Evolutionary conservation across 2,113 vertebrate genomes (phyloP), one percentile per base, ranked within the genome.

Genomic region (Andinoacara biseriatus): DNA sequence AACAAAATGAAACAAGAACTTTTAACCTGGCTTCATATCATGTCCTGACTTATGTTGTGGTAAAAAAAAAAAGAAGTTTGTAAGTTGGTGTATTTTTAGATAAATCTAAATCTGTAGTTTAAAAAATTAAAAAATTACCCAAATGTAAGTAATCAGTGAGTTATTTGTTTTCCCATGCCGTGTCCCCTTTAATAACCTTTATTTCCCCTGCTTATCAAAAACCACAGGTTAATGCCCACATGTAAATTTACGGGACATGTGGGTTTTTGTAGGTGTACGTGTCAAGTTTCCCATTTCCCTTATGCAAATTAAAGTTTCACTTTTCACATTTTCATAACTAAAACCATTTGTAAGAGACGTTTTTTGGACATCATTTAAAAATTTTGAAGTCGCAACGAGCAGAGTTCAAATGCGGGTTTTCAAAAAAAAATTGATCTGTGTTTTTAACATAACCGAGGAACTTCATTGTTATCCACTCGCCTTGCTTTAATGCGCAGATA

Each of bases 211-310:
- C 11, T 46, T 2, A 10, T 18, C 33, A 43, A 65, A 43, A 72
- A 11, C 26, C 57, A 43, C 75, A 75, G 46, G 62, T 88, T 85
- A 15, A 82, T 78, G 80, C 87, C 86, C 84, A 76, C 83, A 86
- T 90, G 65, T 80, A 85, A 77, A 86, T 91, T 85, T 89, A 87
- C 59, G 76, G 76, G 69, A 90, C 67, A 81, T 79, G 87, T 90
- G 87, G 89, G 89, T 87, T 87, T 78, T 61, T 1, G 31, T 46
- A n/a, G 63, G 67, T 10, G 82, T 62, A 35, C n/a, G 72, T 52
- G 33, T 80, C 61, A 86, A 81, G 81, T 89, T 60, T 87, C 69
- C 78, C 74, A 15, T 83, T 86, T 86, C 81, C 80, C 7, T 1
- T 29, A 89, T 81, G 86, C 77, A 89, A 92, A 89, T 86, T 4